These are phyloP conservation scores for Nixonia krombeini DNA, from an alignment of 1,140 invertebrate species.

Conservation along the genomic window DNA sequence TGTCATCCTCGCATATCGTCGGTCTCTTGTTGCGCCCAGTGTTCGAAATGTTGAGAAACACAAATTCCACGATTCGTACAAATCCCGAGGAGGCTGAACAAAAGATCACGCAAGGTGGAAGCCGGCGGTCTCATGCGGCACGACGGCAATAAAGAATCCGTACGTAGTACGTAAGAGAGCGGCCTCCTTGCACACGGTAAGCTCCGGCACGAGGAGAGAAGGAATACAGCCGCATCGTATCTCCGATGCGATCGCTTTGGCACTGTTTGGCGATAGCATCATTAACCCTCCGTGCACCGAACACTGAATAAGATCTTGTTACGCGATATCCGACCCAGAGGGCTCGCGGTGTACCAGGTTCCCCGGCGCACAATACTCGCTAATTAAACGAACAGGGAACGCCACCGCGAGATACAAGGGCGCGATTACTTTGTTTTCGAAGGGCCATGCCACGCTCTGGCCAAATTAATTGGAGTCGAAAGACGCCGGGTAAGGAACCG, in stretches of 20 bases:
- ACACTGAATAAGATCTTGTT: slow-evolving; percentile 71
- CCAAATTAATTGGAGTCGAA: slow-evolving; percentile 68
- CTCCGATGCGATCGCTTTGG: slow-evolving; percentile 70
- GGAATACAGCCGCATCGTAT: slow-evolving; percentile 59
- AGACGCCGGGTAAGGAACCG: slow-evolving; percentile 54
- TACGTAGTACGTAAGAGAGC: slow-evolving; percentile 41
- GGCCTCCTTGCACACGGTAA: slow-evolving; percentile 46
- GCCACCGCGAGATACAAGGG: slow-evolving; percentile 65
- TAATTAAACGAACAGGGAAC: slow-evolving; percentile 68
- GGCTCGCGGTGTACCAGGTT: slow-evolving; percentile 44
- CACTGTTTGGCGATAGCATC: slow-evolving; percentile 71
- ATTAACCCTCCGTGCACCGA: slow-evolving; percentile 66
- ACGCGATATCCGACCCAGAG: slow-evolving; percentile 60
- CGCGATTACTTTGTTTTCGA: slow-evolving; percentile 71
- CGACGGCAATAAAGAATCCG: slow-evolving; percentile 54
- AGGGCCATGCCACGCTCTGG: slow-evolving; percentile 58
- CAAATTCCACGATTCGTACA: slow-evolving; percentile 33
- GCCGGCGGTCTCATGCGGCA: slow-evolving; percentile 7
- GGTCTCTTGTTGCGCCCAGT: too few species aligned
- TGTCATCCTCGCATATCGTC: too few species aligned
- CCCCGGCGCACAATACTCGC: slow-evolving; percentile 65
- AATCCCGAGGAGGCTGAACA: slow-evolving; percentile 21
- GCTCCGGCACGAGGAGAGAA: slow-evolving; percentile 28
- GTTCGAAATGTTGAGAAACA: not conserved
- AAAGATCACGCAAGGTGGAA: slow-evolving; percentile 30